These are phyloP conservation scores for Tachysurus vachellii DNA, from an alignment of 2,113 vertebrate species.

Conservation along the genomic window DNA sequence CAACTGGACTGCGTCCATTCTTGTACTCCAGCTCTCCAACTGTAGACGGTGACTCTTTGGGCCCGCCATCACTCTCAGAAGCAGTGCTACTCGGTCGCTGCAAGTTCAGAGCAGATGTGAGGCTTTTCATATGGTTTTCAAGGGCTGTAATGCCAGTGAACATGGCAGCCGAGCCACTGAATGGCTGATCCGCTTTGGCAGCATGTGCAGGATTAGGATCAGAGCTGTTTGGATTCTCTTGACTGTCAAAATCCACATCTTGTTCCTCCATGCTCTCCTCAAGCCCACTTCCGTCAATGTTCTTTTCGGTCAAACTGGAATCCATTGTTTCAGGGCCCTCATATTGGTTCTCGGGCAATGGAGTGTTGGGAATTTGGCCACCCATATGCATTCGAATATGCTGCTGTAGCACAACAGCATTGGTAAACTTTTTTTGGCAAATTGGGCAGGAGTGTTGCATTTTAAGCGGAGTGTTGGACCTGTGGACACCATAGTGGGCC, in stretches of 20 bases:
- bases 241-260: constrained; percentile 72
- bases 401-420: constrained; percentile 92
- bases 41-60: constrained; percentile 78
- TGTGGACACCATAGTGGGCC: constrained; percentile 93
- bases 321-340: constrained; percentile 73
- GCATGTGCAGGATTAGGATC: constrained; percentile 52
- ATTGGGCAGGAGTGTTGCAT: constrained; percentile 97
- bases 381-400: constrained; percentile 99
- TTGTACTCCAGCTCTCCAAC: constrained; percentile 80
- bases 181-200: constrained; percentile 63
- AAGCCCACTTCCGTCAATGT: constrained; percentile 56
- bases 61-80: constrained; percentile 82
- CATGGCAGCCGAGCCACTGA: constrained; percentile 48
- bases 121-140: constrained; percentile 79
- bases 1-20: constrained; percentile 80
- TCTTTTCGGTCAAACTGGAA: constrained; percentile 64
- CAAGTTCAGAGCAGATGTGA: constrained; percentile 74
- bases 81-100: constrained; percentile 85
- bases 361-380: constrained; percentile 93
- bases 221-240: constrained; percentile 67
- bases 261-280: constrained; percentile 73
- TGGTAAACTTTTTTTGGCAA: constrained; percentile 98
- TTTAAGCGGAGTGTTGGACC: constrained; percentile 84
- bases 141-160: constrained; percentile 73
- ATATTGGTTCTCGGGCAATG: constrained; percentile 76